Evolutionary conservation across 2,888 invertebrate species (phyloP).

Genomic region (Drosophila yooni): DNA sequence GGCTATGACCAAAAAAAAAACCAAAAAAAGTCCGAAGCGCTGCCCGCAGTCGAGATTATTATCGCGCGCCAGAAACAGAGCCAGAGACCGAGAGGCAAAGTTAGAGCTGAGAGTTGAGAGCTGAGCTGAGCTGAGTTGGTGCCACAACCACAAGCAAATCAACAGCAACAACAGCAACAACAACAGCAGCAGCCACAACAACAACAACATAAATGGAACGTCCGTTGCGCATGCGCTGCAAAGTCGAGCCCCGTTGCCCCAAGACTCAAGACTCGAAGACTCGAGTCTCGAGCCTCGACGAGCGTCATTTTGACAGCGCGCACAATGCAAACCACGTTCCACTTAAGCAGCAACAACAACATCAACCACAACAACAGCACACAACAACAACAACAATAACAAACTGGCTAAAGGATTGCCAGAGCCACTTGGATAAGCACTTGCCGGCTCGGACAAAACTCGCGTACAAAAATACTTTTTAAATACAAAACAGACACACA

Average conservation of each 20-base stretch:
- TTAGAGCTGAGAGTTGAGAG: constrained; percentile 9
- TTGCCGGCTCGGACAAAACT: constrained; percentile 50
- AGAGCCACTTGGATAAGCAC: constrained; percentile 79
- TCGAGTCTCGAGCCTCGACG: constrained; percentile 56
- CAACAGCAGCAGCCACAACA: constrained; percentile 30
- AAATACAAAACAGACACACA: constrained; percentile 8
- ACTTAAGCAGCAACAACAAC: constrained; percentile 61
- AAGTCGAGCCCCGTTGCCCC: constrained; percentile 35
- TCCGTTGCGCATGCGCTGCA: constrained; percentile 67
- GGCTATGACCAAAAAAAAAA: constrained; percentile 8
- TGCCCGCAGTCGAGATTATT: constrained; percentile 79
- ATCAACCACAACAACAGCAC: constrained; percentile 17
- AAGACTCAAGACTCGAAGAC: constrained; percentile 4
- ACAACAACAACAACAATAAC: constrained; percentile 25
- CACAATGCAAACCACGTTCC: constrained; percentile 81
- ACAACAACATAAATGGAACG: constrained; percentile 34
- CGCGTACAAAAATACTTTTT: constrained; percentile 19
- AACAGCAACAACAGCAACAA: constrained; percentile 30
- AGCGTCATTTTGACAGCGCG: constrained; percentile 83
- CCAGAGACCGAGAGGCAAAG: constrained; percentile 30
- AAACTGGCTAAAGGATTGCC: constrained; percentile 70
- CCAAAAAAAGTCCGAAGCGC: constrained; percentile 37
- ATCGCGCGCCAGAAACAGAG: constrained; percentile 81
- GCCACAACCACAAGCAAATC: constrained; percentile 29
- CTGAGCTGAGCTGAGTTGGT: constrained; percentile 24